These are phyloP conservation scores for Pitta sordida DNA, from an alignment of 2,113 vertebrate species.

Conservation along the genomic window DNA sequence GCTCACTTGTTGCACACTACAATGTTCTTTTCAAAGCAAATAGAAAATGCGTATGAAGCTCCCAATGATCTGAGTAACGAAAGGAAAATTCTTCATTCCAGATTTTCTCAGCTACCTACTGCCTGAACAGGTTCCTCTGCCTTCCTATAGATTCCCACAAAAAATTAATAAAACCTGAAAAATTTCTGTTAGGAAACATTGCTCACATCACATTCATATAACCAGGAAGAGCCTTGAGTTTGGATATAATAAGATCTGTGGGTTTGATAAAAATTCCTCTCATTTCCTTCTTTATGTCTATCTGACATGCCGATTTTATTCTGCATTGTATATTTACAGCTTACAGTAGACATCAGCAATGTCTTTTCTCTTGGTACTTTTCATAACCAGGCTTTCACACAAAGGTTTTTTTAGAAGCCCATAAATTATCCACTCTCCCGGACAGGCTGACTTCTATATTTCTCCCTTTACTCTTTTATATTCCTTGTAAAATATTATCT, in stretches of 20 bases:
- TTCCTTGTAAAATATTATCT: neutral
- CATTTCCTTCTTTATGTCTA: neutral
- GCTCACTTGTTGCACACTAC: neutral
- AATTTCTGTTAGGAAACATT: neutral
- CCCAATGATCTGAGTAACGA: neutral
- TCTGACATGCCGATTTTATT: neutral
- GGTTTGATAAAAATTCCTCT: neutral
- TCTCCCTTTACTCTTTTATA: neutral
- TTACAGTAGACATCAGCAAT: neutral
- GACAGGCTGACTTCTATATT: neutral
- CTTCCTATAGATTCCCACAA: neutral
- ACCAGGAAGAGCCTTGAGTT: neutral
- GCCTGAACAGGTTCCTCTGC: neutral
- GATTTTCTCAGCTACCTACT: neutral
- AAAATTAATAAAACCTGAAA: neutral
- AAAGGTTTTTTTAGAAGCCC: neutral
- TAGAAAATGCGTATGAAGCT: neutral
- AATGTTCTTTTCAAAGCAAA: neutral
- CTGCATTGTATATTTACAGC: neutral
- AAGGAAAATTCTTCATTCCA: neutral
- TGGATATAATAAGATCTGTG: neutral
- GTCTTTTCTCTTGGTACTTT: neutral
- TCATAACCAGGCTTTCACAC: neutral
- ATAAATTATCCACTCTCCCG: neutral
- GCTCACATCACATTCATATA: neutral